Percentiles rank a stretch among this genome's conserved stretches.
These are phyloP conservation scores for Drosophila sulfurigaster DNA, from an alignment of 1,140 invertebrate species.

Conservation along the genomic window DNA sequence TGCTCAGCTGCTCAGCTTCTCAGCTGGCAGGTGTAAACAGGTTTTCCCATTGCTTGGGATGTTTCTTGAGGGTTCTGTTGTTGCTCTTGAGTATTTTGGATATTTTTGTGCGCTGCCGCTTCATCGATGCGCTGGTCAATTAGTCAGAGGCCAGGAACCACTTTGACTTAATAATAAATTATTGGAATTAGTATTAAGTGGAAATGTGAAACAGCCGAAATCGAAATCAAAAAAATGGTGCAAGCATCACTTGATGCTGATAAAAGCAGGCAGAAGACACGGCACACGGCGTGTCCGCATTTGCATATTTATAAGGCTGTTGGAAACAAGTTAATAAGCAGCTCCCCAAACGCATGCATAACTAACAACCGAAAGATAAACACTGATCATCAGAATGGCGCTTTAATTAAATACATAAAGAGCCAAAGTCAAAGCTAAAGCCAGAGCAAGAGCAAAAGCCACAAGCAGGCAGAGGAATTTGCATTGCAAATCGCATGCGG, in stretches of 20 bases:
- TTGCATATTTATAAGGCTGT: conserved; percentile 71
- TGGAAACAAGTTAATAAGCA: conserved; percentile 79
- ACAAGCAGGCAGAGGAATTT: conserved; percentile 34
- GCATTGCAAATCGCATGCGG: conserved; percentile 67
- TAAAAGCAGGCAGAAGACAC: conserved; percentile 35
- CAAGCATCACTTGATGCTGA: conserved; percentile 30
- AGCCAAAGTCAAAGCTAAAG: conserved; percentile 20
- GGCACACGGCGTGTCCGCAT: conserved; percentile 30
- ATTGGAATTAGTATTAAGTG: conserved; percentile 57
- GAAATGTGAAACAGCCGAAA: conserved; percentile 58
- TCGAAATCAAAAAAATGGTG: conserved; percentile 28
- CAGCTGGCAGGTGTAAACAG: conserved; percentile 58
- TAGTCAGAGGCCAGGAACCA: conserved; percentile 69
- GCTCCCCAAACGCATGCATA: conserved; percentile 68
- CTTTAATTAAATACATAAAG: conserved; percentile 77
- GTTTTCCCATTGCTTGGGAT: conserved; percentile 46
- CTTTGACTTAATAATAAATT: conserved; percentile 65
- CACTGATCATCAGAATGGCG: conserved; percentile 54
- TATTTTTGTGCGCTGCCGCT: conserved; percentile 21
- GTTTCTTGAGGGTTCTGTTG: conserved; percentile 20
- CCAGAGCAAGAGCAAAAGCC: conserved; percentile 7
- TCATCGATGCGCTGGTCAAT: conserved; percentile 62
- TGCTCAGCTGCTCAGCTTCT: conserved; percentile 1
- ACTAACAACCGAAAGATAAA: conserved; percentile 61
- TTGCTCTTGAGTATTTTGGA: not conserved